Base-by-base conservation (phyloP, 92 coral and sea anemone species). In the Nematostella vectensis region DNA sequence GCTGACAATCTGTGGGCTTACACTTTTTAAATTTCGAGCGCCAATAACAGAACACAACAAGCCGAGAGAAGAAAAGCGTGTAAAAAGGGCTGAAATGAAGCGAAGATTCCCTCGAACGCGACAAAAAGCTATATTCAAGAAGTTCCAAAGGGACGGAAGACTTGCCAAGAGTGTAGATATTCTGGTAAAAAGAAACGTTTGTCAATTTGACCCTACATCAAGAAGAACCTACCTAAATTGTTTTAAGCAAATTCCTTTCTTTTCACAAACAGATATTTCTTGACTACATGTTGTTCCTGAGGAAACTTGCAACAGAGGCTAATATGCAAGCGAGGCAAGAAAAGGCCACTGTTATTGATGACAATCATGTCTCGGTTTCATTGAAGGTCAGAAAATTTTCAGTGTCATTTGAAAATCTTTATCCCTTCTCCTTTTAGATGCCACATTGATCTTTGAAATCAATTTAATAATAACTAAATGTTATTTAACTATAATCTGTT, bases 221-320 rank as follows among this genome's bases (percentile, higher is more conserved):
- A n/a, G n/a, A n/a, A n/a, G n/a, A n/a, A n/a, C n/a, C n/a, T n/a
- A n/a, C n/a, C n/a, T n/a, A n/a, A n/a, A n/a, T n/a, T n/a, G n/a
- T n/a, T n/a, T n/a, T n/a, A n/a, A n/a, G n/a, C n/a, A 30, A 4
- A 57, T 4, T 53, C 25, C 29, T 17, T 33, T 38, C 29, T 39
- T 27, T 51, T 24, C 15, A 47, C 42, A 27, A 15, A n/a, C 72
- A 91, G 98, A 78, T 91, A 42, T 91, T 86, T 63, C 58, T 91
- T 33, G 96, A 91, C 68, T 91, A 85, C 69, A 81, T 91, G 89
- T 63, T 91, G 61, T 91, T 91, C 51, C 79, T 91, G 22, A 85
- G 86, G 27, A 88, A 75, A 26, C 69, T 91, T 29, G 91, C 98
- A 3, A 29, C 54, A 60, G 98, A 86, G 51, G 75, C 96, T 37